Evolutionary conservation across 2,888 invertebrate species (phyloP), one percentile per base, ranked within the genome.

Genomic region (Ochropleura plecta): DNA sequence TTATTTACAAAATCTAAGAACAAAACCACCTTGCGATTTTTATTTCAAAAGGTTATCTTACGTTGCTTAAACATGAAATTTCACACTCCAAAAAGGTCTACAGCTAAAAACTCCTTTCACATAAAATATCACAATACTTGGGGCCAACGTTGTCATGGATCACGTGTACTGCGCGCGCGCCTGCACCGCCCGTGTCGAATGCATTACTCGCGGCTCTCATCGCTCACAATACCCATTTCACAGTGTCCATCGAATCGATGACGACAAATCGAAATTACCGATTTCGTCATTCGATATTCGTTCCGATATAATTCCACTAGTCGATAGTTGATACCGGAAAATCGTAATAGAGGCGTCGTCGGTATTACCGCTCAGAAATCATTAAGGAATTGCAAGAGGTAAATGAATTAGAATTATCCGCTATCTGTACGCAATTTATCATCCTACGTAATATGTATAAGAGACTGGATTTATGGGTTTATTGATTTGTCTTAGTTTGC

Each of bases 251-350:
- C 89, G 87, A 88, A 89, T 90, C 90, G 91, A 88, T 87, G 87
- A 93, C 92, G 92, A 93, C 92, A 92, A 94, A 94, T 94, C 93
- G 90, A 93, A 93, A 93, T 95, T 93, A 93, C 92, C 91, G 91
- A 95, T 95, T 94, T 92, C 90, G 90, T 91, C 93, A 93, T 94
- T 92, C 92, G 89, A 91, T 91, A 95, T 95, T 95, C 95, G 95
- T 94, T 95, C 94, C 95, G 93, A 94, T 94, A 94, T 94, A 92
- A 95, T 96, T 94, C 93, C 86, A 90, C 87, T 81, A 78, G 87
- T 88, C 93, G 91, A 91, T 81, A 79, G 86, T 88, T 93, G 91
- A 91, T 93, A 90, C 88, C 88, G 91, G 92, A 92, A 92, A 91
- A 93, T 93, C 80, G 89, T 87, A 89, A 89, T 90, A 82, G 75